Base-by-base conservation (phyloP, 2,797 vertebrate species). In the Anguilla marmorata region DNA sequence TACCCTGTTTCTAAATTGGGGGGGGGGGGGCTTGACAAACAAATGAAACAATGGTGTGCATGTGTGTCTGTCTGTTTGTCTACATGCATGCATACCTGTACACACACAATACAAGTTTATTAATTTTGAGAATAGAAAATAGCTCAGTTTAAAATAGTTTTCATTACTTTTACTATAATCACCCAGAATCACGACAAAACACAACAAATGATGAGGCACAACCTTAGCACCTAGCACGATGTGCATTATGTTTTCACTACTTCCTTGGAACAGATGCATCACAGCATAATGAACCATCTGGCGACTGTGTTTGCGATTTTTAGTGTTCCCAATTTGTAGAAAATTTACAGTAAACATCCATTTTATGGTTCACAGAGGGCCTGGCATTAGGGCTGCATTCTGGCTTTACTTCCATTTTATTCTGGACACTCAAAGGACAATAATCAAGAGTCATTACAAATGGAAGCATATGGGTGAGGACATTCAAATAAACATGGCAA, bases 301-400 rank as follows among this genome's bases (percentile, higher is more conserved):
- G 91, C 94, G 94, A 94, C 94, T 94, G 94, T 95, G 91, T 96
- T 96, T 94, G 92, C 93, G 93, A 94, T 94, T 92, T 95, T 95
- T 95, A 95, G 54, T 89, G 90, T 94, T 92, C 93, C 92, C 90
- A 89, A 93, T 94, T 94, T 92, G 93, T 88, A 86, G 88, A 92
- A 93, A 93, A 95, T 95, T 95, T 95, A 94, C 94, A 94, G 92
- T 94, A 94, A 95, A 95, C 94, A 94, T 95, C 89, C 94, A 86
- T 92, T 95, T 95, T 95, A 95, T 91, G 91, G 92, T 92, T 91
- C 93, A 90, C 92, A 88, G 90, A 7, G 91, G 92, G 90, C 89
- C 87, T 86, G 86, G 86, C 92, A 89, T 94, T 91, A 90, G 89
- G 90, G 85, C 24, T 54, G 80, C 87, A 88, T 88, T 89, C 74